A percentile compares a stretch with the other conserved stretches of the same genome.
phyloP scores from a whole-genome alignment of 2,797 vertebrate genomes.

The Anomalospiza imberbis region DNA sequence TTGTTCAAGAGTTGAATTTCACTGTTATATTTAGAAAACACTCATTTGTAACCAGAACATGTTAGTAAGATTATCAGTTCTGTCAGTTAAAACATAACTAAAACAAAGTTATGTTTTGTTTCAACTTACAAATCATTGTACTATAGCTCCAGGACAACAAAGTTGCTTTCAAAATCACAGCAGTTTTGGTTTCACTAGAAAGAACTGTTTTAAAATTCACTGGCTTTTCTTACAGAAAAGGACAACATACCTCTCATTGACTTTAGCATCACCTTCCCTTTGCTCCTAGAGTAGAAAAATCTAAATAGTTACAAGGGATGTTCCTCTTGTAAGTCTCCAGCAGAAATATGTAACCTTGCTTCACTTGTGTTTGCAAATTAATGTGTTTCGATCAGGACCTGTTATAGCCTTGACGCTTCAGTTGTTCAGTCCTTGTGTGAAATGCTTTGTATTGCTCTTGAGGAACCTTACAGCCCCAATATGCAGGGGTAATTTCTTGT shows the following conservation, averaged over 20 bases:
- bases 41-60: not conserved
- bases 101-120: not conserved
- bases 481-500: not conserved
- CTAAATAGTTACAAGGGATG: not conserved
- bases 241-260: not conserved
- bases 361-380: not conserved
- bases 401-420: not conserved
- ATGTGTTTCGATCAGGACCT: not conserved
- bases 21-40: not conserved
- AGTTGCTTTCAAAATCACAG: not conserved
- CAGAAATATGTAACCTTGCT: not conserved
- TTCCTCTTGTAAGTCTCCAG: not conserved
- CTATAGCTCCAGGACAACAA: not conserved
- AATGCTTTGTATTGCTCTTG: not conserved
- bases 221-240: not conserved
- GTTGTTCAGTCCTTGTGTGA: not conserved
- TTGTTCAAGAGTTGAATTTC: not conserved
- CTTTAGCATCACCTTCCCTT: not conserved
- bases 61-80: not conserved
- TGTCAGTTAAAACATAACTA: not conserved
- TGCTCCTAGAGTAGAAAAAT: not conserved
- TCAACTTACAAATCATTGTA: not conserved
- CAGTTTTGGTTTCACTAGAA: not conserved
- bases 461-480: not conserved
- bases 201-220: not conserved